Percentiles rank a stretch among this genome's conserved stretches.
These are phyloP conservation scores for Microplitis demolitor DNA, from an alignment of 1,140 invertebrate genomes.

Conservation along the genomic window DNA sequence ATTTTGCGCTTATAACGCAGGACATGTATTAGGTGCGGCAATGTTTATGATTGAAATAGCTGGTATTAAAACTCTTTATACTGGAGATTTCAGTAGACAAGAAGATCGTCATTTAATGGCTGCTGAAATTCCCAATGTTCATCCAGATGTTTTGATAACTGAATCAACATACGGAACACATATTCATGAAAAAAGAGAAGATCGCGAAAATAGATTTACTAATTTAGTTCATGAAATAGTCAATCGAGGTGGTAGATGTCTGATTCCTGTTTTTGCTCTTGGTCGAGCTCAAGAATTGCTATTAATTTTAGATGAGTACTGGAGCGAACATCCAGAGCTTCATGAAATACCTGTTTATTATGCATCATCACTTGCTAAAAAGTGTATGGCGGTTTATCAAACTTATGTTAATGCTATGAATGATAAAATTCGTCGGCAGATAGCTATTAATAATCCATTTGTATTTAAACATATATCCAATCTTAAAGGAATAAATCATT, in stretches of 20 bases:
- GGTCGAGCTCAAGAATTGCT: constrained; percentile 96
- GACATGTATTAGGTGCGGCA: constrained; percentile 97
- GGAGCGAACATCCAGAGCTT: constrained; percentile 96
- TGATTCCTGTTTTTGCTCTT: constrained; percentile 98
- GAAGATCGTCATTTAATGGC: constrained; percentile 99
- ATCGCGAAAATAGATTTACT: constrained; percentile 94
- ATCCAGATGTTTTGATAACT: constrained; percentile 96
- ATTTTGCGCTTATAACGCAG: constrained; percentile 99
- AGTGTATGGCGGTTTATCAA: constrained; percentile 99
- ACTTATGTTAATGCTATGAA: constrained; percentile 99
- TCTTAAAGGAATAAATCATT: constrained; percentile 98
- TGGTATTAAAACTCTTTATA: constrained; percentile 90
- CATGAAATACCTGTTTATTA: constrained; percentile 99
- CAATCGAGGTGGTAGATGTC: constrained; percentile 90
- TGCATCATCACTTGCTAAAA: constrained; percentile 97
- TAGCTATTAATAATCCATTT: constrained; percentile 98
- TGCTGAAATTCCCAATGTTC: constrained; percentile 95
- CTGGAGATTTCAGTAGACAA: constrained; percentile 97
- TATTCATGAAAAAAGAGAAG: constrained; percentile 97
- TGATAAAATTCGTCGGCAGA: constrained; percentile 93
- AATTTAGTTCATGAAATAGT: constrained; percentile 96
- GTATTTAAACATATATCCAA: constrained; percentile 99
- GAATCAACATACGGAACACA: constrained; percentile 99
- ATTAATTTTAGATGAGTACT: constrained; percentile 98
- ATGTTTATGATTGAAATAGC: constrained; percentile 99